Base-by-base conservation (phyloP, 2,888 invertebrate species). In the Zootermopsis nevadensis region DNA sequence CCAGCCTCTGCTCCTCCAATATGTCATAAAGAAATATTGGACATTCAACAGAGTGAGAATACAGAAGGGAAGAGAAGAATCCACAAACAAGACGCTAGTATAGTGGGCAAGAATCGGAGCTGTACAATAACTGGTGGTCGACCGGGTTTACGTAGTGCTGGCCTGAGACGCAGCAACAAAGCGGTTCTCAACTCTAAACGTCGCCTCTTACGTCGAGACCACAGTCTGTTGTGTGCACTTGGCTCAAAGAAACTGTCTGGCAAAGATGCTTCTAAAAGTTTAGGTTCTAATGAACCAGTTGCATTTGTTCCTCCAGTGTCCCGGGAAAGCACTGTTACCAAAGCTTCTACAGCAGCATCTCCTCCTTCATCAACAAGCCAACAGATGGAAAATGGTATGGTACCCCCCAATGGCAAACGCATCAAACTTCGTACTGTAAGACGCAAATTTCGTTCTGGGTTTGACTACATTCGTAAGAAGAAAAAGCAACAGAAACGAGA, bases 391-490 rank as follows among this genome's bases (percentile, higher is more conserved):
- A 66, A 66, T n/a, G 79, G 60, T 30, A 27, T 35, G 53, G 53
- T 77, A 27, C 53, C 77, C 2, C 31, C 80, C 19, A 82, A 83
- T 69, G 88, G 81, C 83, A 93, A 93, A 88, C 91, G 93, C 55
- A 91, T 93, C 30, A 94, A 93, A 87, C 91, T 94, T 83, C 90
- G 94, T 66, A 93, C 93, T 86, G 93, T 93, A n/a, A 90, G 95
- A 86, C 91, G 95, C 86, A 95, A 95, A 90, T 94, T 95, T 88
- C 94, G 95, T 87, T 95, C 95, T 24, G 96, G 96, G 12, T 97
- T 97, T 89, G 97, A 97, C 91, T 97, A 97, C 86, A 96, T 97
- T 85, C 91, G 96, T 55, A 97, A 97, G 88, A 97, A 96, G 91
- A 97, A 97, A 89, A 96, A 96, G 88, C 92, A 93, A 74, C 89